Evolutionary conservation across 2,797 vertebrate species (phyloP).

Genomic region (Hafferia zeledoni): DNA sequence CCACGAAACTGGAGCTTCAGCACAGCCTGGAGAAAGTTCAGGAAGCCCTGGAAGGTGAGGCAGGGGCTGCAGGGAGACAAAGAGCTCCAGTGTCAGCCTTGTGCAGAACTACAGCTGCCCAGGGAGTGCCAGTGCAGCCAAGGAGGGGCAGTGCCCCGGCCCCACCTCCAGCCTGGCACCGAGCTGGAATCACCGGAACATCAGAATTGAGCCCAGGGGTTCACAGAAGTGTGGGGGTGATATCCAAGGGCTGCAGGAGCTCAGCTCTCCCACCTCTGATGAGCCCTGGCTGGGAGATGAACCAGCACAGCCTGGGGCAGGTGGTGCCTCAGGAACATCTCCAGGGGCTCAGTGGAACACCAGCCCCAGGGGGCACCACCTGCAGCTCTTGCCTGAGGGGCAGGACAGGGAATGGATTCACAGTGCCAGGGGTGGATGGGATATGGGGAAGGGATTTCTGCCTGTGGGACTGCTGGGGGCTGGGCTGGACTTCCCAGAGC

Average conservation of each 20-base stretch:
- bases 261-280: background rate
- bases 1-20: background rate
- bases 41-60: background rate
- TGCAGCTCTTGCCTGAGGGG: accelerated
- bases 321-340: accelerated
- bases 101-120: background rate
- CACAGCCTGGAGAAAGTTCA: background rate
- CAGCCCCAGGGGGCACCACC: accelerated
- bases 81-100: background rate
- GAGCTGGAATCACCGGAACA: background rate
- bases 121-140: accelerated
- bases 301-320: accelerated
- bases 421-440: accelerated
- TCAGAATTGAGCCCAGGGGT: background rate
- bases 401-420: background rate
- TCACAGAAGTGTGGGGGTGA: background rate
- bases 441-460: background rate
- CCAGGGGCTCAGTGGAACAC: accelerated
- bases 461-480: background rate
- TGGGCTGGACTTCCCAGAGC: background rate
- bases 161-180: background rate
- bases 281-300: background rate
- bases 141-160: background rate
- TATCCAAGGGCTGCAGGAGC: background rate
- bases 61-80: background rate